Base-by-base conservation (phyloP, 2,797 vertebrate genomes). In the Diglossa cyanea region DNA sequence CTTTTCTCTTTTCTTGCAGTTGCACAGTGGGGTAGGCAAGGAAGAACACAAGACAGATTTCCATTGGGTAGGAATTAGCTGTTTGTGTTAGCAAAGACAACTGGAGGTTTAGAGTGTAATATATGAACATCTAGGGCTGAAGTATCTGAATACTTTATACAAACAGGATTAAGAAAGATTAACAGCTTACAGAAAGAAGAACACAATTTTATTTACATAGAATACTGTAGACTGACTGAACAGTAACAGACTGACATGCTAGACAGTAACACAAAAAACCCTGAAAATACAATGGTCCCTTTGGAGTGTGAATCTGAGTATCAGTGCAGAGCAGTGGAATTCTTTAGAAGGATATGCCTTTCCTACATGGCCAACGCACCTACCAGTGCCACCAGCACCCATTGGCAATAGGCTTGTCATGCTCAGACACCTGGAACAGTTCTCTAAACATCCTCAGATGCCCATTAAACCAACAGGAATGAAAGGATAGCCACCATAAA, bases 251-350 rank as follows among this genome's bases (percentile, higher is more conserved):
- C 9, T 42, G 15, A 14, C 33, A 68, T 13, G 19, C 30, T 44
- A 51, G 44, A 80, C 1, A 3, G 33, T 25, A 74, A 62, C 28
- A 88, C 9, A 79, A 20, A 63, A 26, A 30, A 2, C 0, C 16
- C 48, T 16, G 24, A 53, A 73, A 53, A 44, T 2, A 45, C 18
- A 2, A 3, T 0, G 0, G 33, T 51, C 39, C 7, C 35, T 76
- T 45, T 3, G 1, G 25, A 86, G 15, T 13, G 39, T 55, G 63
- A 39, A 83, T 79, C 40, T 68, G 60, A 88, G 25, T 40, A 45
- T 23, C 17, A 15, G 40, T 20, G 35, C 45, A 65, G 37, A 68
- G 44, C n/a, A 79, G 17, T 6, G 17, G 11, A 82, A 51, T 47
- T 55, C 40, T 33, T 74, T 1, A 1, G 40, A 50, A 62, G 14